Percentiles rank a stretch among this genome's conserved stretches.
These are phyloP conservation scores for Acestrorhynchus altus DNA, from an alignment of 2,797 vertebrate genomes.

Conservation along the genomic window DNA sequence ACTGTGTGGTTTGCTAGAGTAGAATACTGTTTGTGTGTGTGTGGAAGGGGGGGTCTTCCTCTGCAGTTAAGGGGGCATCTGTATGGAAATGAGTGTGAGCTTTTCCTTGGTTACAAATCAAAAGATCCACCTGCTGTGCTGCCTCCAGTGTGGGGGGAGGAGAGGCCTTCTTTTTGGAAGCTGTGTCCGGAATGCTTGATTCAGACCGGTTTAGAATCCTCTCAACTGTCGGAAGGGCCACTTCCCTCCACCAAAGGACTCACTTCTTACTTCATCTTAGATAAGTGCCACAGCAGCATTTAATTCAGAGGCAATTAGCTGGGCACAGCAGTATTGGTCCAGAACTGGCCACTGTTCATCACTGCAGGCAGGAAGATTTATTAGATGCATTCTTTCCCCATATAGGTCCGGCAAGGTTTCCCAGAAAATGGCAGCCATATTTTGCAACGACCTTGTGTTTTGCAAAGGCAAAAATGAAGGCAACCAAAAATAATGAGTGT, in stretches of 20 bases:
- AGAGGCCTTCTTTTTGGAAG: slow-evolving; percentile 14
- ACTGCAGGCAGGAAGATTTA: slow-evolving; percentile 66
- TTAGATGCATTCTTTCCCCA: slow-evolving; percentile 70
- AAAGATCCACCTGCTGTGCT: slow-evolving; percentile 83
- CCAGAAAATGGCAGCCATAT: slow-evolving; percentile 41
- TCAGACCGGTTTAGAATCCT: slow-evolving; percentile 36
- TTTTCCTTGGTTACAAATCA: slow-evolving; percentile 82
- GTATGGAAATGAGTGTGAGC: slow-evolving; percentile 81
- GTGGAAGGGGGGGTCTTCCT: slow-evolving; percentile 62
- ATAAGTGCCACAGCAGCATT: slow-evolving; percentile 76
- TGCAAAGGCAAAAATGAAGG: not conserved
- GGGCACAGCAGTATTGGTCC: slow-evolving; percentile 62
- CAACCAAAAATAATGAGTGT: not conserved
- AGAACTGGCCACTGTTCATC: slow-evolving; percentile 72
- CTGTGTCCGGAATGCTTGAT: slow-evolving; percentile 40
- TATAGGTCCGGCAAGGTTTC: slow-evolving; percentile 63
- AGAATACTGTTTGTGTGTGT: slow-evolving; percentile 25
- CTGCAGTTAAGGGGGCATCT: slow-evolving; percentile 79
- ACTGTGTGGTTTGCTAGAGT: slow-evolving; percentile 40
- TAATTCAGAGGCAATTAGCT: slow-evolving; percentile 74
- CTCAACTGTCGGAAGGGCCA: slow-evolving; percentile 32
- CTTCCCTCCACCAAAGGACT: slow-evolving; percentile 51
- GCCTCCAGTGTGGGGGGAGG: slow-evolving; percentile 45
- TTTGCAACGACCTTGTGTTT: slow-evolving; percentile 48
- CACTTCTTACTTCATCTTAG: slow-evolving; percentile 67